phyloP scores from a whole-genome alignment of 2,797 vertebrate species.

The Danio albolineatus region DNA sequence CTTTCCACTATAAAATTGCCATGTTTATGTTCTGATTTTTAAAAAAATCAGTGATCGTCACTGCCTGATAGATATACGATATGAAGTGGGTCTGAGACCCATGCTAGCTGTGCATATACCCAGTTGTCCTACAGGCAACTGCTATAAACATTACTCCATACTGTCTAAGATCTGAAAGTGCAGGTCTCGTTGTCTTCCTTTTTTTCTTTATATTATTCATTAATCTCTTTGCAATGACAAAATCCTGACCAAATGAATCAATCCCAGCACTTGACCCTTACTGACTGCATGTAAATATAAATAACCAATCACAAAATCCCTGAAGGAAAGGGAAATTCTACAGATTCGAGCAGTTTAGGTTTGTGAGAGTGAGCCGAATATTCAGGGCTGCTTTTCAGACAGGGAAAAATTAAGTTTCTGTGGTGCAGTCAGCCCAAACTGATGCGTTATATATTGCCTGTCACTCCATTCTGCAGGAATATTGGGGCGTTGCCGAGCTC shows the following conservation, averaged over 20 bases:
- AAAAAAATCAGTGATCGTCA: too few relatives aligned
- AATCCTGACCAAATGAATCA: slow-evolving; percentile 16
- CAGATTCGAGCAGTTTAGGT: slow-evolving; percentile 11
- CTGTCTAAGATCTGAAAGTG: not conserved
- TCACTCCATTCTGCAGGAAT: slow-evolving; percentile 82
- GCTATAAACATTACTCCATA: slow-evolving; percentile 27
- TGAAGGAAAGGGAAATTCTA: not conserved
- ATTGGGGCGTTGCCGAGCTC: slow-evolving; percentile 82
- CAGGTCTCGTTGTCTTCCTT: not conserved
- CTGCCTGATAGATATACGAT: too few relatives aligned
- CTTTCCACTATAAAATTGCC: too few relatives aligned
- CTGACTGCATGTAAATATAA: not conserved
- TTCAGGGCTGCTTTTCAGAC: slow-evolving; percentile 64
- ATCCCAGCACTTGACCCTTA: not conserved
- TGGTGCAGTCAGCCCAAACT: slow-evolving; percentile 77
- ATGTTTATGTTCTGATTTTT: too few relatives aligned
- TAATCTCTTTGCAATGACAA: not conserved
- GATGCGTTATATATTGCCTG: slow-evolving; percentile 84
- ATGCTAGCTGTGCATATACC: too few relatives aligned
- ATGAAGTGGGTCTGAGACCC: too few relatives aligned
- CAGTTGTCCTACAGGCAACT: not conserved
- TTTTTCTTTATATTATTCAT: not conserved
- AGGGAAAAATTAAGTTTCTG: slow-evolving; percentile 61
- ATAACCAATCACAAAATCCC: slow-evolving; percentile 51
- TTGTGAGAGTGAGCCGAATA: slow-evolving; percentile 62